Percentiles rank a stretch among this genome's conserved stretches.
Evolutionary conservation across 2,888 invertebrate genomes (phyloP).

Genomic region (Exephanes ischioxanthus): DNA sequence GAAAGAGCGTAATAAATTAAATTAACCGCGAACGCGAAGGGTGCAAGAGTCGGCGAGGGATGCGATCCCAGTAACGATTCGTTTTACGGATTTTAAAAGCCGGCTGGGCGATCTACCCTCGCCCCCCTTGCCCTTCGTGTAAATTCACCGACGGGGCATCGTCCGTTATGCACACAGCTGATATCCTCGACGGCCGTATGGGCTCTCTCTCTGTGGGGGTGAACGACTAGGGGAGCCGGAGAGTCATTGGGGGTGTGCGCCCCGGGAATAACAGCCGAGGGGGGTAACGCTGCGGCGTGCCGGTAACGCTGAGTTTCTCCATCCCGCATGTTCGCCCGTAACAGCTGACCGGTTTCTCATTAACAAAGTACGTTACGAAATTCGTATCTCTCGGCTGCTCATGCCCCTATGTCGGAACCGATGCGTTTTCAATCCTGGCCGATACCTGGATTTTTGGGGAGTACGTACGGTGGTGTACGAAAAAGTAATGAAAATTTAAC

Average conservation of each 20-base stretch:
- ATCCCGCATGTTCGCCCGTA: constrained; percentile 76
- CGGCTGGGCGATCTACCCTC: constrained; percentile 42
- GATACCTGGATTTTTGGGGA: neutral
- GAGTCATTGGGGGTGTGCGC: constrained; percentile 53
- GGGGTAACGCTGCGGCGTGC: constrained; percentile 67
- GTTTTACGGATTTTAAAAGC: constrained; percentile 70
- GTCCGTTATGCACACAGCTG: constrained; percentile 80
- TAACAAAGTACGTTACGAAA: constrained; percentile 83
- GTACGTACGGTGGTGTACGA: neutral
- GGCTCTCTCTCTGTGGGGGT: constrained; percentile 60
- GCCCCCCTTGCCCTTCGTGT: constrained; percentile 27
- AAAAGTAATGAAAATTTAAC: too few relatives aligned
- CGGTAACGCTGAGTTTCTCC: constrained; percentile 68
- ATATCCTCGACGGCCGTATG: constrained; percentile 77
- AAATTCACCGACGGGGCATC: constrained; percentile 47
- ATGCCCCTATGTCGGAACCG: constrained; percentile 32
- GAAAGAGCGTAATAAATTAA: neutral
- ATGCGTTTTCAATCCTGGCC: neutral
- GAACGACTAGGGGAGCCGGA: constrained; percentile 63
- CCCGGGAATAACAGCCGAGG: constrained; percentile 40
- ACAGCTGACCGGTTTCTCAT: constrained; percentile 84
- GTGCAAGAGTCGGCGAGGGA: neutral
- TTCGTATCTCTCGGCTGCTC: constrained; percentile 34
- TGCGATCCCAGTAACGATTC: constrained; percentile 15
- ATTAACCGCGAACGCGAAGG: constrained; percentile 3